Conservation (phyloP, 2,888 invertebrate species). For the Epinotia brunnichana region DNA sequence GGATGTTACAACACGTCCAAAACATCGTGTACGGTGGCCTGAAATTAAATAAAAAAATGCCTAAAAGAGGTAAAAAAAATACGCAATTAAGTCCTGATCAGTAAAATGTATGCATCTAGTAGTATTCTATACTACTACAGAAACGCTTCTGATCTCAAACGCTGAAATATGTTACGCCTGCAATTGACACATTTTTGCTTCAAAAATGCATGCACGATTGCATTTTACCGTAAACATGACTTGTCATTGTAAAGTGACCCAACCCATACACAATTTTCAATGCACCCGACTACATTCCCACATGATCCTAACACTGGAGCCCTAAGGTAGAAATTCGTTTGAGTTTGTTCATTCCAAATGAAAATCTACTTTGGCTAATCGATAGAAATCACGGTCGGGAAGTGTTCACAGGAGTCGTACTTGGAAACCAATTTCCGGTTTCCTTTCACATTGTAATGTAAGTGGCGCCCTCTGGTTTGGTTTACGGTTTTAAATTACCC, state of each 20-base stretch:
- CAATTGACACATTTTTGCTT: slow-evolving; percentile 29
- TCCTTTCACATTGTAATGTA: slow-evolving; percentile 80
- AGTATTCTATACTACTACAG: too few relatives aligned
- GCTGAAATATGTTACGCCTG: background rate
- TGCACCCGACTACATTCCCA: slow-evolving; percentile 42
- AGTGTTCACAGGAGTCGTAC: slow-evolving; percentile 70
- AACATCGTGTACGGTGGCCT: too few relatives aligned
- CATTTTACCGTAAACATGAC: slow-evolving; percentile 61
- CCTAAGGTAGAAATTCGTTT: slow-evolving; percentile 54
- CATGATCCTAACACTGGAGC: background rate
- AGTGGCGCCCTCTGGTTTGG: slow-evolving; percentile 66
- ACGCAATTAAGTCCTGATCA: too few relatives aligned
- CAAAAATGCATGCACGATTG: slow-evolving; percentile 54
- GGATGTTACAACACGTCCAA: too few relatives aligned
- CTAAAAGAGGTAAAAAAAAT: too few relatives aligned
- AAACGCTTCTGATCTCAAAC: background rate
- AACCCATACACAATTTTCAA: slow-evolving; percentile 51
- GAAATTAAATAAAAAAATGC: too few relatives aligned
- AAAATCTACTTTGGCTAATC: slow-evolving; percentile 58
- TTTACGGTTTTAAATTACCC: slow-evolving; percentile 35
- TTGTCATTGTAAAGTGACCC: slow-evolving; percentile 55
- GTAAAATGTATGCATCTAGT: too few relatives aligned
- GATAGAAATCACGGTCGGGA: slow-evolving; percentile 72
- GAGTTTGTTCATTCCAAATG: slow-evolving; percentile 49
- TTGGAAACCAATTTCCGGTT: slow-evolving; percentile 81